Evolutionary conservation across 2,888 invertebrate genomes (phyloP).

Genomic region (Seira musarum): DNA sequence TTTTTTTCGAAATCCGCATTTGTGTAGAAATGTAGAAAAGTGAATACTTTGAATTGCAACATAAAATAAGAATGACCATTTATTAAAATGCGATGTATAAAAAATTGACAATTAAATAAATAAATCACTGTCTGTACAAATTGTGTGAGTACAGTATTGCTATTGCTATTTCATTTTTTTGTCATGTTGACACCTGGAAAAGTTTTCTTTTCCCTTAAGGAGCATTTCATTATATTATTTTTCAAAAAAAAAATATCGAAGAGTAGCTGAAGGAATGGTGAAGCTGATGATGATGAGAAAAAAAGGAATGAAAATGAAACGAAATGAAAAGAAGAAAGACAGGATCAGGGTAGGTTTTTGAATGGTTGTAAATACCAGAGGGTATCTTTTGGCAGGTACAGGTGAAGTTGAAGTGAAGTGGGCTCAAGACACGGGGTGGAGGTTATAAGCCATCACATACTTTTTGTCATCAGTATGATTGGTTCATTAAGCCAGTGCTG

Average conservation of each 20-base stretch:
- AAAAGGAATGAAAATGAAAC: slow-evolving; percentile 37
- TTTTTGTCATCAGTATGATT: slow-evolving; percentile 66
- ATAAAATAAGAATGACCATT: too few relatives aligned
- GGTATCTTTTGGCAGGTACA: slow-evolving; percentile 69
- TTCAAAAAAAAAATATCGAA: not conserved
- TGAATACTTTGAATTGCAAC: too few relatives aligned
- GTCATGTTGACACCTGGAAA: too few relatives aligned
- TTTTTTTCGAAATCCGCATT: too few relatives aligned
- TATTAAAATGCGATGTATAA: too few relatives aligned
- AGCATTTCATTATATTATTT: not conserved
- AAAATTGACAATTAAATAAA: too few relatives aligned
- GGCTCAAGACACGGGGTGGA: slow-evolving; percentile 58
- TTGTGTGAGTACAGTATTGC: too few relatives aligned
- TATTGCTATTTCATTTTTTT: too few relatives aligned
- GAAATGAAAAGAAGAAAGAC: slow-evolving; percentile 54
- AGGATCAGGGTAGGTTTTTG: slow-evolving; percentile 65
- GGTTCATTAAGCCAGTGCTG: slow-evolving; percentile 62
- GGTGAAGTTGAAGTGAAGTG: slow-evolving; percentile 40
- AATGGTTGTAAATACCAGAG: slow-evolving; percentile 69
- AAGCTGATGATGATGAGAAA: slow-evolving; percentile 21
- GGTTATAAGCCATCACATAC: slow-evolving; percentile 64
- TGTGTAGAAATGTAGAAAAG: too few relatives aligned
- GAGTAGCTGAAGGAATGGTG: not conserved
- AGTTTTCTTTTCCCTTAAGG: slow-evolving; percentile 12
- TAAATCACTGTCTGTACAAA: too few relatives aligned